These are phyloP conservation scores for Bombus impatiens DNA, from an alignment of 1,140 invertebrate species.

Conservation along the genomic window DNA sequence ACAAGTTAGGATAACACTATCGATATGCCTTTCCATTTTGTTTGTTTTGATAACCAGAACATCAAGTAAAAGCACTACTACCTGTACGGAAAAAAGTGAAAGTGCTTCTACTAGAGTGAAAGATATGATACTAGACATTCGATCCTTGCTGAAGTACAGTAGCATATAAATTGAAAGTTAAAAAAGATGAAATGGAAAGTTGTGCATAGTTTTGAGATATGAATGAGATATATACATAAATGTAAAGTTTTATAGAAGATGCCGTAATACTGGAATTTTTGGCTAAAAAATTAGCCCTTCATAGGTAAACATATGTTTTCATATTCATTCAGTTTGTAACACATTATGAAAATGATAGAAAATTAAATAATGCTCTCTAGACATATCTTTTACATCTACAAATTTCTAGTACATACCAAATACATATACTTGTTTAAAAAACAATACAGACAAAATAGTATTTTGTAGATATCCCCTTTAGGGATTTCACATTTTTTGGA, in stretches of 20 bases:
- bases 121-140: neutral
- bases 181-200: neutral
- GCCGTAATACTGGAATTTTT: neutral
- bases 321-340: neutral
- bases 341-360: too few relatives aligned
- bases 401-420: conserved; percentile 6
- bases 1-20: conserved; percentile 2
- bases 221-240: neutral
- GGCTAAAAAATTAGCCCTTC: neutral
- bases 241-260: neutral
- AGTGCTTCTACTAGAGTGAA: neutral
- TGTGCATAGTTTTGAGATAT: neutral
- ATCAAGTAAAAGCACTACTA: conserved; percentile 5
- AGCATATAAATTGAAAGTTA: neutral
- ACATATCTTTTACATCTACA: neutral
- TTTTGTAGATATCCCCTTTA: neutral
- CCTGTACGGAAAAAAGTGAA: conserved; percentile 18
- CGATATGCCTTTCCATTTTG: neutral
- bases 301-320: neutral
- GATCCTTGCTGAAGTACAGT: neutral
- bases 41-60: conserved; percentile 17
- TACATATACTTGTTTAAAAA: neutral
- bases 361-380: too few relatives aligned
- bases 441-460: neutral
- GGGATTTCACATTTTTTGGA: too few relatives aligned